Percentiles rank a stretch among this genome's conserved stretches.
These are phyloP conservation scores for Stenodera caucasica DNA, from an alignment of 2,888 invertebrate species.

Conservation along the genomic window DNA sequence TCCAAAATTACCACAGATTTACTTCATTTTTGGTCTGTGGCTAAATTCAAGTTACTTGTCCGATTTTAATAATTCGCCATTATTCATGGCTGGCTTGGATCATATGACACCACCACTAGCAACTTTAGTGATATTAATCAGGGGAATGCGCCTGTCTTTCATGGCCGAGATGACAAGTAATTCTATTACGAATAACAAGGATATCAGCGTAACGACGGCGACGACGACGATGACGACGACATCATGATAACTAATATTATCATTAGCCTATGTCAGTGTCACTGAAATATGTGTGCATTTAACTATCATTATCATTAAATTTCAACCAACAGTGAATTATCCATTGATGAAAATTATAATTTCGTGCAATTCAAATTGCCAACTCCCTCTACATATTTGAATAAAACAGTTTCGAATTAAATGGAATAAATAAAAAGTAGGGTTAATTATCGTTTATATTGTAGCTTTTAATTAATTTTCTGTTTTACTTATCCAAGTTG, in stretches of 20 bases:
- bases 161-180: constrained; percentile 17
- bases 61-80: constrained; percentile 12
- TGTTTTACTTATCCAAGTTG: not conserved
- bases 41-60: no score
- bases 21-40: no score
- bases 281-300: constrained; percentile 14
- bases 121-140: constrained; percentile 25
- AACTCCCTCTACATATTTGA: no score
- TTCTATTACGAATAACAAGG: constrained; percentile 26
- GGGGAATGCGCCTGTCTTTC: constrained; percentile 17
- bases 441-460: constrained; percentile 3
- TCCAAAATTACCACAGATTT: no score
- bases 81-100: constrained; percentile 16
- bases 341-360: not conserved
- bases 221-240: constrained; percentile 6
- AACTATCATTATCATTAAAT: constrained; percentile 1
- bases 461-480: constrained; percentile 7
- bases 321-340: not conserved
- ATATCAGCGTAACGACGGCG: constrained; percentile 12
- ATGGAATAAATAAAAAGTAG: no score
- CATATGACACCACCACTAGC: constrained; percentile 6
- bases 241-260: constrained; percentile 25
- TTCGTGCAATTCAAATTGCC: not conserved
- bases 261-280: constrained; percentile 26
- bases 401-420: not conserved